phyloP scores from a whole-genome alignment of 92 coral and sea anemone genomes.

The Chrysogorgia sp. region DNA sequence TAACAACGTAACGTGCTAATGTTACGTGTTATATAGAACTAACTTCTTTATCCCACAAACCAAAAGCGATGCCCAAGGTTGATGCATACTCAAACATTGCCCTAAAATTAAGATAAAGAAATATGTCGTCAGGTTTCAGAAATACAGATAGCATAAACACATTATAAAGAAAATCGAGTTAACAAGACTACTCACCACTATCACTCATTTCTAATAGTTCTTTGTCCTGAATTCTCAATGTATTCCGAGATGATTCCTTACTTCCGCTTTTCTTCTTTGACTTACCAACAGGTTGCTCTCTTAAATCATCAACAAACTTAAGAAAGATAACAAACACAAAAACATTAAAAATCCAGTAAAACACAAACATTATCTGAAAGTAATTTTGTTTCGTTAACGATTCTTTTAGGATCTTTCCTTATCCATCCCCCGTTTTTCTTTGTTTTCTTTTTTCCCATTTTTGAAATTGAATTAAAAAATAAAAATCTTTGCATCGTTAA shows the following conservation, averaged over 20 bases:
- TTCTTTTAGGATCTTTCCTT: no score
- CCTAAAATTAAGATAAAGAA: neutral
- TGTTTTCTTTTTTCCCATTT: no score
- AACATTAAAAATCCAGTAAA: neutral
- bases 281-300: neutral
- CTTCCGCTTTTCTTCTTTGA: neutral
- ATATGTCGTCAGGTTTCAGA: neutral
- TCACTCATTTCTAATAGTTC: constrained; percentile 97
- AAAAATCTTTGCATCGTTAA: no score
- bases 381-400: no score
- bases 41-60: constrained; percentile 78
- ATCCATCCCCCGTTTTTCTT: no score
- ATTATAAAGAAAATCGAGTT: neutral
- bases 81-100: constrained; percentile 92
- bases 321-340: neutral
- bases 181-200: constrained; percentile 53
- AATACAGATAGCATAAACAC: neutral
- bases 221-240: constrained; percentile 84
- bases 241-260: constrained; percentile 39
- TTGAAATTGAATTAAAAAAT: no score
- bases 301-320: constrained; percentile 15
- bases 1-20: no score
- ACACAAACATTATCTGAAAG: no score
- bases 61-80: constrained; percentile 98
- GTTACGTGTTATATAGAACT: neutral